Base-by-base conservation (phyloP, 2,797 vertebrate genomes). In the Ptychadena robeensis region DNA sequence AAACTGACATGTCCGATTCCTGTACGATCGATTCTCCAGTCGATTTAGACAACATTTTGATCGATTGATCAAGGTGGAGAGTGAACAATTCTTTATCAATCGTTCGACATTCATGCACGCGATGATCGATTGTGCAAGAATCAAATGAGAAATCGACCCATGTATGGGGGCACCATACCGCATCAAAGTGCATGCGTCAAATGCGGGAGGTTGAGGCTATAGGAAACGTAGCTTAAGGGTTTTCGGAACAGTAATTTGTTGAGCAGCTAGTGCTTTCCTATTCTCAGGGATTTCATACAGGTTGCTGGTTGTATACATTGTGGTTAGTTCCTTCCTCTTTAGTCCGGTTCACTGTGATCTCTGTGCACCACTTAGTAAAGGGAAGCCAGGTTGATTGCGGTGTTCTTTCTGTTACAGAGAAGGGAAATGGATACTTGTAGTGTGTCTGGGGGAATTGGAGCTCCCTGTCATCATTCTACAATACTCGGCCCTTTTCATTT, bases 401-500 rank as follows among this genome's bases (percentile, higher is more conserved):
- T 32, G 6, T 30, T 65, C 31, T 27, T 77, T 34, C 63, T 37
- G 64, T 40, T 30, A 27, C 25, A 22, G 32, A 67, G 40, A 34
- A 57, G 75, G 40, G 31, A 78, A 68, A 67, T 48, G 38, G 44
- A 53, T 78, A 38, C 59, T 9, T 59, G 30, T 30, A 10, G 40
- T 57, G 30, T 40, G 65, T 48, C 76, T 28, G 65, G 76, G 59
- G 76, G 76, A 68, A 34, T 59, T 79, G 65, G 59, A 48, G 76
- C 76, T 32, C 28, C 65, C 53, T 65, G 1, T 2, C 31, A 57
- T 79, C 65, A 69, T 69, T 68, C 48, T 79, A 15, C 44, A 61
- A 71, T 80, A 80, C 78, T 70, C 32, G 66, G 69, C 59, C 44
- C 14, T 79, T 79, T 68, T 73, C 37, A 11, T 65, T 74, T 74